Evolutionary conservation across 2,113 vertebrate species (phyloP), one percentile per base, ranked within the genome.

Genomic region (Caranx ignobilis): DNA sequence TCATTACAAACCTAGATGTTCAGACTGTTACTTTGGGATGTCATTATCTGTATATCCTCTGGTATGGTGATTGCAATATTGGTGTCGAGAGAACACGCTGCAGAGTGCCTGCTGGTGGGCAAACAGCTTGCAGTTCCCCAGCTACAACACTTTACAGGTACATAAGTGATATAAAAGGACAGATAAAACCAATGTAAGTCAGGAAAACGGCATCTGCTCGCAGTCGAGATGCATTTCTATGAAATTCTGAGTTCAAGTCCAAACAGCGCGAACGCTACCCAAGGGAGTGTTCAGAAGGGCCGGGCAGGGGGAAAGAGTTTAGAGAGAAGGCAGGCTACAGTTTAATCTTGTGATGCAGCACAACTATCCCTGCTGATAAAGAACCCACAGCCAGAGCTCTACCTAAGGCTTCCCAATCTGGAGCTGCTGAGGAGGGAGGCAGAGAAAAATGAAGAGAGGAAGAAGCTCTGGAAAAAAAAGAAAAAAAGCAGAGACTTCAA

Each of bases 81-180:
- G 73, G 54, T 43, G 47, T 67, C 56, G 50, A 35, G 43, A 79
- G 65, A 71, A 73, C 32, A 37, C 11, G 63, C 59, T 18, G 57
- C 66, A 52, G 15, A 78, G 52, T 2, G 55, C 57, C 63, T 60
- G 77, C 67, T 75, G 65, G 54, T 64, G 67, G 75, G 77, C 77
- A 85, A 88, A 82, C 65, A 76, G 79, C 84, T 62, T 57, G 63
- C 57, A 82, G 84, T 69, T 64, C 54, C 61, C 43, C n/a, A 10
- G 60, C 66, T 56, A 61, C 59, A 77, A 68, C 68, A 71, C 65
- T 70, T 76, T 80, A 85, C 39, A 75, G 62, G 56, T 21, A 57
- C 59, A 75, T 39, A 41, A 86, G 69, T 65, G 82, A 76, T 43
- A 57, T 32, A 62, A 68, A 86, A 76, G 31, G 63, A 55, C 39